Base-by-base conservation (phyloP, 2,888 invertebrate species). In the Idaea aversata region DNA sequence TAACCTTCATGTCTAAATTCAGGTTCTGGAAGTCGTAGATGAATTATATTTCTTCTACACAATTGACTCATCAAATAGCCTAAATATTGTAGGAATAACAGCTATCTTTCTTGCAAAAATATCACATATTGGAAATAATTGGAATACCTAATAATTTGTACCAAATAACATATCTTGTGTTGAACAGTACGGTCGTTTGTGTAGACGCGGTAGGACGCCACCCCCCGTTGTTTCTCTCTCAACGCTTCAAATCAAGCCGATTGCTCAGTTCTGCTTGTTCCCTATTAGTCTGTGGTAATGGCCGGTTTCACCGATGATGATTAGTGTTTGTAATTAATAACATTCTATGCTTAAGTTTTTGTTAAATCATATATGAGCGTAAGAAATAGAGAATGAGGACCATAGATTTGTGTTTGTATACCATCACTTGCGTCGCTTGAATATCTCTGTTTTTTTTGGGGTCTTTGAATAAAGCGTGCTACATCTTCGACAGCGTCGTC, bases 151-250 rank as follows among this genome's bases (percentile, higher is more conserved):
- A 47, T 47, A 4, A 10, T 47, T 47, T 47, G 47, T 47, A 13
- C 47, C 4, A 47, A 47, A 47, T 47, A 47, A 47, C 47, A 13
- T 47, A 7, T 6, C 47, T 47, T 47, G 47, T 47, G 13, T 47
- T 10, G 47, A 47, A 82, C 84, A 82, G 81, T 80, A 79, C 77
- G 84, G 79, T 82, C 80, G 83, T 87, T 85, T 87, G 83, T 85
- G 79, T 74, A 66, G 75, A 71, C 70, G 87, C 71, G 65, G 78
- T 78, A 78, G 88, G 85, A 70, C 84, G 70, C 79, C 82, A 75
- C 86, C 83, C 77, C 91, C 88, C 82, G 88, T 81, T 68, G 89
- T 4, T 84, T 64, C 77, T 77, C 85, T 84, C 88, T 88, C 88
- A 83, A 84, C 88, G 88, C 87, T 68, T 63, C 62, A 65, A 34